Conservation (phyloP, 2,888 invertebrate genomes). For the Erebia epiphron region DNA sequence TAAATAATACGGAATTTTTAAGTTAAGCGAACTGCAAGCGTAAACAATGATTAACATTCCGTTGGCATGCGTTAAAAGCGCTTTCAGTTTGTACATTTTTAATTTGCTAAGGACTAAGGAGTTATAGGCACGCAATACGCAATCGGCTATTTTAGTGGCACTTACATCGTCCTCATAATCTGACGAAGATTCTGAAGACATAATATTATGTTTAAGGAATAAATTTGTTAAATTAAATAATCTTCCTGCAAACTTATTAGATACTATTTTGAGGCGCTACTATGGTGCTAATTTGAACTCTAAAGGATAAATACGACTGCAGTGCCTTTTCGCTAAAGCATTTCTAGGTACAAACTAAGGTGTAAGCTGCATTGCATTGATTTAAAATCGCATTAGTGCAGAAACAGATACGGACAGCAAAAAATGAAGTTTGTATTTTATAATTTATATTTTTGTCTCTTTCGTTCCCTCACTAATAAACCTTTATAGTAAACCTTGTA, state of each 20-base stretch:
- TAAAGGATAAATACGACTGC: constrained; percentile 34
- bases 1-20: constrained; percentile 70
- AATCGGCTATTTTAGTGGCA: constrained; percentile 48
- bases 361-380: constrained; percentile 56
- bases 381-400: constrained; percentile 40
- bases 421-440: constrained; percentile 12
- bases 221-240: neutral
- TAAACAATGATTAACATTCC: constrained; percentile 70
- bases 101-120: constrained; percentile 50
- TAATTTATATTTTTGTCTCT: neutral
- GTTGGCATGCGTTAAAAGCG: constrained; percentile 63
- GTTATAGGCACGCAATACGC: constrained; percentile 41
- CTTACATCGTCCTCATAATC: constrained; percentile 58
- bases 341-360: constrained; percentile 39
- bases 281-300: neutral
- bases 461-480: too few species aligned
- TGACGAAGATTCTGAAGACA: constrained; percentile 33
- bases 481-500: too few species aligned
- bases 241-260: constrained; percentile 2
- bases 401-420: constrained; percentile 34
- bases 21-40: constrained; percentile 66
- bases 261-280: constrained; percentile 14
- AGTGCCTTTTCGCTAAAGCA: constrained; percentile 39
- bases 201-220: constrained; percentile 9
- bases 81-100: constrained; percentile 51